Conservation (phyloP, 35 echinoderm and acorn worm genomes). For the Nesometra sesokonis region DNA sequence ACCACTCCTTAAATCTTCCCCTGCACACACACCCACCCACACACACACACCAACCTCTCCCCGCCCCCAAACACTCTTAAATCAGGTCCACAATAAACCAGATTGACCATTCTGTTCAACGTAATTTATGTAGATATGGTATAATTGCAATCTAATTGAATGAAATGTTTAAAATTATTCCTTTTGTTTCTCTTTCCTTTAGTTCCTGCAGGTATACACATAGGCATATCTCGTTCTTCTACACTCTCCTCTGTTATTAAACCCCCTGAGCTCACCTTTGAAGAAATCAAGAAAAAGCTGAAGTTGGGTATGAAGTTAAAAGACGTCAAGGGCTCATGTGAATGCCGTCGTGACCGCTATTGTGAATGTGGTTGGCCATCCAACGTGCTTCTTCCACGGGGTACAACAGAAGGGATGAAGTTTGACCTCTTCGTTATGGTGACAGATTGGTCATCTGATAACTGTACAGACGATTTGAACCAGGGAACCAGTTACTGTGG, state of each 20-base stretch:
- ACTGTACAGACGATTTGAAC: conserved; percentile 20
- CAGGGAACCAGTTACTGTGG: conserved; percentile 65
- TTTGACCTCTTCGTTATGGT: conserved; percentile 60
- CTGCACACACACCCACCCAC: too few relatives aligned
- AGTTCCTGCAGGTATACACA: neutral
- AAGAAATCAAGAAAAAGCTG: neutral
- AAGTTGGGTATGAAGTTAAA: neutral
- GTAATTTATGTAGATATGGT: neutral
- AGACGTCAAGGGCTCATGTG: neutral
- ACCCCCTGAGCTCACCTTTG: neutral
- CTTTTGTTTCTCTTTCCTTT: neutral
- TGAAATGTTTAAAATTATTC: too few relatives aligned
- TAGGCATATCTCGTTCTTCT: conserved; percentile 19
- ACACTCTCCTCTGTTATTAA: conserved; percentile 28
- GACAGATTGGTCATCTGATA: conserved; percentile 36
- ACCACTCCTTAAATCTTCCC: too few relatives aligned
- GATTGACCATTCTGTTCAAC: too few relatives aligned
- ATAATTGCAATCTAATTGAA: too few relatives aligned
- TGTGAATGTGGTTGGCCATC: conserved; percentile 59
- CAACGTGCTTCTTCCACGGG: conserved; percentile 44
- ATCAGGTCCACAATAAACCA: too few relatives aligned
- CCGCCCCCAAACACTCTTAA: too few relatives aligned
- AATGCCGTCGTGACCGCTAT: conserved; percentile 31
- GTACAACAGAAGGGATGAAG: conserved; percentile 20
- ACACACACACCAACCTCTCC: too few relatives aligned